Evolutionary conservation across 2,797 vertebrate species (phyloP), one percentile per base, ranked within the genome.

Genomic region (Rachycentron canadum): DNA sequence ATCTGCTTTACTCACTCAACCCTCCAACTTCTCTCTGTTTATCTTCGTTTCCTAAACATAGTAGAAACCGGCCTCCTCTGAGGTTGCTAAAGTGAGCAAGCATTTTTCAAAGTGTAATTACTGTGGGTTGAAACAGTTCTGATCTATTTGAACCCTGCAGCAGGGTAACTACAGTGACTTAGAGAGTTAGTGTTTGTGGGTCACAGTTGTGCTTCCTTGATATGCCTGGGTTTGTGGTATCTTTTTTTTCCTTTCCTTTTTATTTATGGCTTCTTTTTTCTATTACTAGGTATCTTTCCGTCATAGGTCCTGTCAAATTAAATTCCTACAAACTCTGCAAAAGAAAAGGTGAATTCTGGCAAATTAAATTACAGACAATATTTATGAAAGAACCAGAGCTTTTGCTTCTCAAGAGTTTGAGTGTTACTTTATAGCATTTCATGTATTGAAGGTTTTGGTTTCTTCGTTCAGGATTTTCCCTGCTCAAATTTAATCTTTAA

Each of bases 141-240:
- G 47, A 47, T 72, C 17, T 14, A n/a, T 45, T 62, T 64, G 1
- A 70, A 43, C 34, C 23, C 2, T 11, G 52, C 32, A 49, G 16
- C 40, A 79, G 72, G 77, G 52, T 45, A 79, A 82, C 84, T 78
- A 78, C 60, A 56, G 34, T 45, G 76, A 69, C 57, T 69, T 83
- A 64, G 82, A 86, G 69, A 81, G 72, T 72, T 79, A 55, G 69
- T 60, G 34, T 67, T 59, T 59, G 52, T 73, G 55, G 71, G 57
- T 73, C 50, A 67, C 45, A 63, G 74, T 78, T 69, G 76, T 82
- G 57, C 17, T 36, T 6, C 16, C 5, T n/a, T n/a, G n/a, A n/a
- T n/a, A n/a, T n/a, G n/a, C n/a, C n/a, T n/a, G n/a, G n/a, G 40
- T 16, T 17, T 36, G 32, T 36, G 7, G 13, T n/a, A 8, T 26